These are phyloP conservation scores for Drosophila neocordata DNA, from an alignment of 1,140 invertebrate genomes.

Conservation along the genomic window DNA sequence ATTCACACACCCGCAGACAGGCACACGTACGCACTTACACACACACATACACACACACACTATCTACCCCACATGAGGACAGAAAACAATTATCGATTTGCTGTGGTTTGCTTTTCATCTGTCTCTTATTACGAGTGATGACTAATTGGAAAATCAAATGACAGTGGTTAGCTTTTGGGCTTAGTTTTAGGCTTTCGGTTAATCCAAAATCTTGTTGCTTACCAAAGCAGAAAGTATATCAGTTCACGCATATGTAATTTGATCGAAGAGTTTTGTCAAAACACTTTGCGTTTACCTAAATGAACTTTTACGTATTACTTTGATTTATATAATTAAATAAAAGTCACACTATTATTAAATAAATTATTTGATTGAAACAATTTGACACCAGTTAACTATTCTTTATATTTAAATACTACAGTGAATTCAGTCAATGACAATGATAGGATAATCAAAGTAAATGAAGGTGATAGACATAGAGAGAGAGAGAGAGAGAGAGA, in stretches of 20 bases:
- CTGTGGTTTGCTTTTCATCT: not conserved
- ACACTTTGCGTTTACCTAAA: too few relatives aligned
- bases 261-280: not conserved
- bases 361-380: too few relatives aligned
- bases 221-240: not conserved
- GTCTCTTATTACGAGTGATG: not conserved
- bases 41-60: not conserved
- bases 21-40: not conserved
- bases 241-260: not conserved
- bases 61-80: not conserved
- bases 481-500: too few relatives aligned
- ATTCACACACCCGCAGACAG: not conserved
- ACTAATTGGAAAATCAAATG: slow-evolving; percentile 15
- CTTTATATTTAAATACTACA: too few relatives aligned
- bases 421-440: too few relatives aligned
- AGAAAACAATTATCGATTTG: slow-evolving; percentile 17
- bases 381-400: too few relatives aligned
- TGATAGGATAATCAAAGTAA: too few relatives aligned
- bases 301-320: too few relatives aligned
- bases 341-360: too few relatives aligned
- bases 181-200: not conserved
- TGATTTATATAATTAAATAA: too few relatives aligned
- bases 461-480: too few relatives aligned
- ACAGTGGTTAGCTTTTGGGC: slow-evolving; percentile 4
- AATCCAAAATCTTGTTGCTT: not conserved